A percentile compares a stretch with the other conserved stretches of the same genome.
These are phyloP conservation scores for Sinocyclocheilus maitianheensis DNA, from an alignment of 2,113 vertebrate species.

Conservation along the genomic window DNA sequence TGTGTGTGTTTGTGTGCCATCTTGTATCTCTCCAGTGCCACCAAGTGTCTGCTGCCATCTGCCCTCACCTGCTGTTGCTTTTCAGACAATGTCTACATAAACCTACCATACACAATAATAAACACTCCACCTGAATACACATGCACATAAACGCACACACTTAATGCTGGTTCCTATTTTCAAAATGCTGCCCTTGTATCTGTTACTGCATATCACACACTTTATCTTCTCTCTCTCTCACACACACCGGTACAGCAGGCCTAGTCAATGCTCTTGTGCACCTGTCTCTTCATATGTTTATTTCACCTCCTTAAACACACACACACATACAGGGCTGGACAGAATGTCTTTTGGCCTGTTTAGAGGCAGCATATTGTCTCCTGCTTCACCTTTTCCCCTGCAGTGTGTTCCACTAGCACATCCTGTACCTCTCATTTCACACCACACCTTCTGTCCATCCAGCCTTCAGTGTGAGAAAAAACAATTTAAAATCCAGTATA, in stretches of 20 bases:
- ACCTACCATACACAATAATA: conserved; percentile 21
- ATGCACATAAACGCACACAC: conserved; percentile 22
- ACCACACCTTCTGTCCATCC: conserved; percentile 4
- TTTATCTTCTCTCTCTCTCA: too few species aligned
- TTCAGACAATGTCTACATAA: conserved; percentile 37
- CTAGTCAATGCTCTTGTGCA: neutral
- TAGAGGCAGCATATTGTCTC: conserved; percentile 36
- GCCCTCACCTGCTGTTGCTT: conserved; percentile 44
- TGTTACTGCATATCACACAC: neutral
- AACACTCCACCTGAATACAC: neutral
- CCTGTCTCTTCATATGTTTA: conserved; percentile 1
- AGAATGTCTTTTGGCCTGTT: conserved; percentile 14
- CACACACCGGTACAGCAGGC: neutral
- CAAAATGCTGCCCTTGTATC: neutral
- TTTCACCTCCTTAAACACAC: conserved; percentile 32
- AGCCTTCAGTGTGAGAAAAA: neutral
- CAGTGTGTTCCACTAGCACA: conserved; percentile 12
- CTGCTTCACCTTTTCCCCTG: conserved; percentile 34
- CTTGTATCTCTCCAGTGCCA: conserved; percentile 35
- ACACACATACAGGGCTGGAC: conserved; percentile 10
- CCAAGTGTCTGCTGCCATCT: conserved; percentile 47
- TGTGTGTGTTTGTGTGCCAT: conserved; percentile 9
- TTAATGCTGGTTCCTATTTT: neutral
- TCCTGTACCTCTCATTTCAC: conserved; percentile 29
- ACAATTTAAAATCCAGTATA: neutral